Conservation (phyloP, 2,113 vertebrate species). For the Atractosteus spatula region DNA sequence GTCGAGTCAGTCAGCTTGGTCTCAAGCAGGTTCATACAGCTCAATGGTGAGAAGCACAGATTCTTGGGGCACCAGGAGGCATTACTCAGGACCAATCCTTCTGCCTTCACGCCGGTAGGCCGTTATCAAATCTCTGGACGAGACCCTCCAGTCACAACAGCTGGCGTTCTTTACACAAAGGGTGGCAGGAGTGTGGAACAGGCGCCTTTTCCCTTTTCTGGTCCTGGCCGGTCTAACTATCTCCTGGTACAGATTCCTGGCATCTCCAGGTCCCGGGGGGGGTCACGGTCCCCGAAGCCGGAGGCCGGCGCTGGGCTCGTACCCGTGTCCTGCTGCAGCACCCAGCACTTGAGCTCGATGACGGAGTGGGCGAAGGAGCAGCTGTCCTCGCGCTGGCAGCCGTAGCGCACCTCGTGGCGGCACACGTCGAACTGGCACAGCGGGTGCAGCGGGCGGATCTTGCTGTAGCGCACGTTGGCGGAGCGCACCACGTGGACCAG, state of each 20-base stretch:
- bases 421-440: slow-evolving; percentile 82
- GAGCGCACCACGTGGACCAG: slow-evolving; percentile 82
- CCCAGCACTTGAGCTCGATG: slow-evolving; percentile 91
- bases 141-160: no score
- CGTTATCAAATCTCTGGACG: background rate
- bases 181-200: no score
- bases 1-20: no score
- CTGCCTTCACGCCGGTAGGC: background rate
- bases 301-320: background rate
- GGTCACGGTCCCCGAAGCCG: no score
- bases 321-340: slow-evolving; percentile 84
- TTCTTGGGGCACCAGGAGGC: slow-evolving; percentile 17
- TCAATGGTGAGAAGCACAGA: background rate
- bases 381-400: slow-evolving; percentile 77
- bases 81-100: background rate
- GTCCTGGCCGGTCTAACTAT: no score
- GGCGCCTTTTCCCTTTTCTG: no score
- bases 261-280: no score
- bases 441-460: slow-evolving; percentile 81
- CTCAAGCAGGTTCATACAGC: background rate
- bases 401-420: slow-evolving; percentile 73
- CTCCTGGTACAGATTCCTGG: no score
- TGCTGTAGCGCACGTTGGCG: slow-evolving; percentile 78
- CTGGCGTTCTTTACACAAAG: no score
- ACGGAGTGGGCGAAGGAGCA: slow-evolving; percentile 86